Evolutionary conservation across 2,113 vertebrate species (phyloP).

Genomic region (Chamaetylas fuelleborni): DNA sequence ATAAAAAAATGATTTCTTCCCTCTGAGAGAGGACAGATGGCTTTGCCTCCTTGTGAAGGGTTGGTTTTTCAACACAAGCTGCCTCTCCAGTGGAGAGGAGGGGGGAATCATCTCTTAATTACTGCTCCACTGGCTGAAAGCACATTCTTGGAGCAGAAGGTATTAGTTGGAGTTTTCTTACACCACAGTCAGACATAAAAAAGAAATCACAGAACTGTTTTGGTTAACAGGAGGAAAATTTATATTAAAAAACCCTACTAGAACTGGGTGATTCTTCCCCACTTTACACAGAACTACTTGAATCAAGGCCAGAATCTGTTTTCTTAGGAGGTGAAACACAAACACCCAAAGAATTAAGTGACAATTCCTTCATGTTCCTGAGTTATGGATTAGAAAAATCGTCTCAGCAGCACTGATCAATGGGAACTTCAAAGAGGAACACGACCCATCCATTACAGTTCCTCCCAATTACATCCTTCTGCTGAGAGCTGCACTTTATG

Average conservation of each 20-base stretch:
- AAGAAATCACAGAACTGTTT: not conserved
- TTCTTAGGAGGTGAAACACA: not conserved
- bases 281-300: not conserved
- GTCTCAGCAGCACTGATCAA: constrained; percentile 40
- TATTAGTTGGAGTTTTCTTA: not conserved
- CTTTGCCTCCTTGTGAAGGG: not conserved
- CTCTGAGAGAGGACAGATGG: not conserved
- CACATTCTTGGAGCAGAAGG: not conserved
- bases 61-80: not conserved
- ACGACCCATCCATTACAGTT: constrained; percentile 40
- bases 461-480: constrained; percentile 50
- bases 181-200: not conserved
- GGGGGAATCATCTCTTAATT: not conserved
- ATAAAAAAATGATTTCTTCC: not conserved
- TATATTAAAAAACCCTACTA: not conserved
- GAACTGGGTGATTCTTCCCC: not conserved
- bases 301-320: not conserved
- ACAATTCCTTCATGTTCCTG: constrained; percentile 30
- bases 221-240: not conserved
- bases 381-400: constrained; percentile 39
- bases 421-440: constrained; percentile 48
- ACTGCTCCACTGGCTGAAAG: not conserved
- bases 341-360: not conserved
- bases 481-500: constrained; percentile 44
- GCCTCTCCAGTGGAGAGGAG: not conserved